A percentile compares a stretch with the other conserved stretches of the same genome.
Conservation (phyloP, 2,797 vertebrate species). For the Selene dorsalis region DNA sequence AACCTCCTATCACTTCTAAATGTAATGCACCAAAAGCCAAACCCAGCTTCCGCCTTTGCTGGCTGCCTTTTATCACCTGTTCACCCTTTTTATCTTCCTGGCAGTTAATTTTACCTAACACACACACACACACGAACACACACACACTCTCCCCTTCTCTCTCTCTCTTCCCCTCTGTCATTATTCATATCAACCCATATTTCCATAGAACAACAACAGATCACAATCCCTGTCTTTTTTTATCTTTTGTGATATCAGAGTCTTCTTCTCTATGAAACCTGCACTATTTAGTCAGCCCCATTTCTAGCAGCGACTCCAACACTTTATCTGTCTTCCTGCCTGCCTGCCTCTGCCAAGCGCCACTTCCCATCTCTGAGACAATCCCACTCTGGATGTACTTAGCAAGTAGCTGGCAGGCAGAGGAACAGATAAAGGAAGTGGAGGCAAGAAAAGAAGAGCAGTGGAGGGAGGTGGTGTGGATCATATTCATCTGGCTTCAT, state of each 20-base stretch:
- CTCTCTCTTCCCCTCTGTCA: neutral
- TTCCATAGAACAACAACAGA: neutral
- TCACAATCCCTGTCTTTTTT: neutral
- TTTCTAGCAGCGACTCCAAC: slow-evolving; percentile 7
- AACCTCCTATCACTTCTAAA: neutral
- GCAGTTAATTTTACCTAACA: neutral
- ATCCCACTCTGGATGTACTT: slow-evolving; percentile 29
- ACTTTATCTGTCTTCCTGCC: slow-evolving; percentile 10
- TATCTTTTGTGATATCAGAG: neutral
- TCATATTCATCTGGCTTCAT: slow-evolving; percentile 11
- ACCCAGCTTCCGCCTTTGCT: neutral
- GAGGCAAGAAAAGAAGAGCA: neutral
- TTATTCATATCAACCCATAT: neutral
- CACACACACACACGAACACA: neutral
- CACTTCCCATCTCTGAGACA: slow-evolving; percentile 34
- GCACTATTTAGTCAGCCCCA: neutral
- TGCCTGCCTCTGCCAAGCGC: slow-evolving; percentile 35
- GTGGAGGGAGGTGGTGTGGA: neutral
- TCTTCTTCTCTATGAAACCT: neutral
- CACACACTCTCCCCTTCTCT: neutral
- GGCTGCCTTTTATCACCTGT: slow-evolving; percentile 2
- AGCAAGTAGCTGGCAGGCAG: slow-evolving; percentile 42
- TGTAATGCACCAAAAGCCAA: slow-evolving; percentile 1
- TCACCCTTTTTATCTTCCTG: neutral
- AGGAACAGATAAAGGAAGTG: slow-evolving; percentile 26